Evolutionary conservation across 2,888 invertebrate genomes (phyloP).

Genomic region (Hecatera dysodea): DNA sequence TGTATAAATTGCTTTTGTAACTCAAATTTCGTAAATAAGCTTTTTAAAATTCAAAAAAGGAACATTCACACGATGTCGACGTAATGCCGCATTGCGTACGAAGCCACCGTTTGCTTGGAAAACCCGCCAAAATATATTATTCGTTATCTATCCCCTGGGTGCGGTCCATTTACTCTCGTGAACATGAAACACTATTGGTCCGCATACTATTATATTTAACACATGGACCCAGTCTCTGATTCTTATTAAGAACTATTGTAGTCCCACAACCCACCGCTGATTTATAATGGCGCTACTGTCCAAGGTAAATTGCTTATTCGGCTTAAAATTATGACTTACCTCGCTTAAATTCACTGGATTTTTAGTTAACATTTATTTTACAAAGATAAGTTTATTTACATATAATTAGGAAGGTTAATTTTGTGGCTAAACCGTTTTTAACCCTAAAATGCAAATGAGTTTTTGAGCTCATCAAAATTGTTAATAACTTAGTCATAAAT

Average conservation of each 20-base stretch:
- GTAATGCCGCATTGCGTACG: constrained; percentile 68
- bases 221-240: constrained; percentile 54
- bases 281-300: constrained; percentile 43
- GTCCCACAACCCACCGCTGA: constrained; percentile 29
- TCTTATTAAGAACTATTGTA: constrained; percentile 49
- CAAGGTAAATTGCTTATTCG: constrained; percentile 22
- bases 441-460: constrained; percentile 26
- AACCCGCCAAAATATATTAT: constrained; percentile 86
- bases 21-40: constrained; percentile 61
- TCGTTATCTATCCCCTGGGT: constrained; percentile 84
- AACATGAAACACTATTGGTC: constrained; percentile 75
- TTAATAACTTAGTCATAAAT: constrained; percentile 21
- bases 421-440: constrained; percentile 1
- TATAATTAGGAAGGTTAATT: constrained; percentile 20
- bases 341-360: constrained; percentile 7
- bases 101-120: constrained; percentile 74
- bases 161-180: constrained; percentile 73
- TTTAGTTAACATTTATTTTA: constrained; percentile 29
- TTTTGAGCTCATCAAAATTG: constrained; percentile 18
- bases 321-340: constrained; percentile 12
- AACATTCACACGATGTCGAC: constrained; percentile 61
- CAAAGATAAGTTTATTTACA: constrained; percentile 28
- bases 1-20: constrained; percentile 38
- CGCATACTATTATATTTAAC: constrained; percentile 74
- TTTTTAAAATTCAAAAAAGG: constrained; percentile 68